Conservation (phyloP, 2,888 invertebrate genomes). For the Lepidochrysops patricia region DNA sequence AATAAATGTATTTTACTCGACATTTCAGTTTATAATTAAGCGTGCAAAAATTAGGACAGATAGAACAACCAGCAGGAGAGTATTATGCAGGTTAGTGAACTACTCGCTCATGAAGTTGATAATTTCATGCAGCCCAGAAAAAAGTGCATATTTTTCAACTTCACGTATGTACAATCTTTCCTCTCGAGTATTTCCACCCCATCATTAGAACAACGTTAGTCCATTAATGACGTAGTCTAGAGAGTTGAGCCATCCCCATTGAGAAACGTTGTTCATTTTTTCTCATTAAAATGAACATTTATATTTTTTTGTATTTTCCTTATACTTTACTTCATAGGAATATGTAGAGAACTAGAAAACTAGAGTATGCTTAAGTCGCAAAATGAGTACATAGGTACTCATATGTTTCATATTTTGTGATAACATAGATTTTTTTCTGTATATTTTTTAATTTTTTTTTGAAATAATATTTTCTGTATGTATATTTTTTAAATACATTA, state of each 20-base stretch:
- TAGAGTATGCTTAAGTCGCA: no score
- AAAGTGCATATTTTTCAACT: background rate
- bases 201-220: conserved; percentile 11
- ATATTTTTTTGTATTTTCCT: background rate
- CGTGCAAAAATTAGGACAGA: background rate
- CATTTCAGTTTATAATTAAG: no score
- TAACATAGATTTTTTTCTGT: no score
- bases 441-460: no score
- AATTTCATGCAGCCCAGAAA: background rate
- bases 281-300: conserved; percentile 7
- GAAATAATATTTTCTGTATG: no score
- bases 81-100: background rate
- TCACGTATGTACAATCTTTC: background rate
- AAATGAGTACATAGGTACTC: no score
- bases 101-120: background rate
- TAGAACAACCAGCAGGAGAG: background rate
- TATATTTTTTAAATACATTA: no score
- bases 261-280: conserved; percentile 6
- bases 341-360: no score
- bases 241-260: background rate
- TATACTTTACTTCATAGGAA: no score
- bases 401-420: no score
- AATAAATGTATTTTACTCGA: background rate
- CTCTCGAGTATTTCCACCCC: background rate
- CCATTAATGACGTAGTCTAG: conserved; percentile 1